phyloP scores from a whole-genome alignment of 2,888 invertebrate species.

The Empis livida region DNA sequence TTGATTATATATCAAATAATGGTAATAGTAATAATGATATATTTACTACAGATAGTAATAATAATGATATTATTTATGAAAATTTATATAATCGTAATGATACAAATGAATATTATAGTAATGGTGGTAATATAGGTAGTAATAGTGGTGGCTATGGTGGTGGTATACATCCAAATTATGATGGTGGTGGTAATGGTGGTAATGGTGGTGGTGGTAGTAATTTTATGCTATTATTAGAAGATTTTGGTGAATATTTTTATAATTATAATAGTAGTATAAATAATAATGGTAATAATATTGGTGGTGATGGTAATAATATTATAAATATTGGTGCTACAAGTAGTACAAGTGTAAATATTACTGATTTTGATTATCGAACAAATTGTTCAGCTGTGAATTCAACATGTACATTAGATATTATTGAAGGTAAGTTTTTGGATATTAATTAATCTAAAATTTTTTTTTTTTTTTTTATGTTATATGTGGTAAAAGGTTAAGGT shows the following conservation, averaged over 20 bases:
- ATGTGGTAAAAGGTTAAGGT: no score
- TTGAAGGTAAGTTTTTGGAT: no score
- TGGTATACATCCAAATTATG: not conserved
- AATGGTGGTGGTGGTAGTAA: constrained; percentile 28
- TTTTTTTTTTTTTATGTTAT: no score
- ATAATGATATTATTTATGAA: not conserved
- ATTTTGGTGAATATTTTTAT: constrained; percentile 66
- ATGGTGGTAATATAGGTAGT: no score
- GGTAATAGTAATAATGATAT: constrained; percentile 11
- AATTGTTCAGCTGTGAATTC: constrained; percentile 30
- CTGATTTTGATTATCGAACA: constrained; percentile 27
- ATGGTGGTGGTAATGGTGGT: constrained; percentile 1
- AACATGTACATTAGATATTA: constrained; percentile 25
- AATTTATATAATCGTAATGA: not conserved
- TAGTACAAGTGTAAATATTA: constrained; percentile 24
- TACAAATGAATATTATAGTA: not conserved
- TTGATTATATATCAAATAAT: constrained; percentile 9
- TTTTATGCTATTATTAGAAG: constrained; percentile 56
- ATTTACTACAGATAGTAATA: constrained; percentile 1
- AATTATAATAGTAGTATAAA: constrained; percentile 36
- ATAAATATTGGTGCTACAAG: constrained; percentile 27
- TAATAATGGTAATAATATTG: constrained; percentile 5
- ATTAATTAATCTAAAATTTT: no score
- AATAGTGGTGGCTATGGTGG: not conserved
- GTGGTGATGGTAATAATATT: not conserved